Evolutionary conservation across 2,797 vertebrate species (phyloP).

Genomic region (Cuculus canorus): DNA sequence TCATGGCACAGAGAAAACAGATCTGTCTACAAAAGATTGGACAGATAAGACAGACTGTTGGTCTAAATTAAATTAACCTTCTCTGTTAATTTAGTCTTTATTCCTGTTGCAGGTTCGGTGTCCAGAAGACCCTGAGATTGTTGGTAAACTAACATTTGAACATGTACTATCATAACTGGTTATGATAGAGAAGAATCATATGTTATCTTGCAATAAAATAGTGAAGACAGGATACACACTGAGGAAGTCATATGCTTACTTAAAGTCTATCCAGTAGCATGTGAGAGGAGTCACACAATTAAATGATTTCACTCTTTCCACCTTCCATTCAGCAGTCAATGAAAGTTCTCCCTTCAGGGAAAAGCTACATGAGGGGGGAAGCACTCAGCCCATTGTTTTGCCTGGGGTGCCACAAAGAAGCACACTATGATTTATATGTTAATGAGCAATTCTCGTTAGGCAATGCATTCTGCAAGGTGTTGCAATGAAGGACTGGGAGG

Average conservation of each 20-base stretch:
- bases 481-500: constrained; percentile 10
- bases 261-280: not conserved
- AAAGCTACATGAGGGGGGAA: not conserved
- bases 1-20: not conserved
- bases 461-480: constrained; percentile 37
- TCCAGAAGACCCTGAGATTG: not conserved
- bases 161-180: not conserved
- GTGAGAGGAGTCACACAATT: constrained; percentile 1
- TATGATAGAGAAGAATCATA: not conserved
- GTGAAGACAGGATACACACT: not conserved
- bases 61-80: not conserved
- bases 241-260: not conserved
- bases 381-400: constrained; percentile 3
- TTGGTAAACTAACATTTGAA: not conserved
- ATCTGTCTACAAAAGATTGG: not conserved
- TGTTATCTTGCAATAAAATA: not conserved
- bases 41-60: not conserved
- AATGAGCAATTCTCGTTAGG: constrained; percentile 38
- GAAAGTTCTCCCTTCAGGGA: constrained; percentile 46
- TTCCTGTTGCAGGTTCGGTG: not conserved
- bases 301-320: constrained; percentile 16
- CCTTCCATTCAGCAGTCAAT: constrained; percentile 63
- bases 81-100: not conserved
- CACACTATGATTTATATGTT: constrained; percentile 63
- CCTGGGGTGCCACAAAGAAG: constrained; percentile 42